Evolutionary conservation across 2,888 invertebrate species (phyloP).

Genomic region (Lasioglossum pauxillum): DNA sequence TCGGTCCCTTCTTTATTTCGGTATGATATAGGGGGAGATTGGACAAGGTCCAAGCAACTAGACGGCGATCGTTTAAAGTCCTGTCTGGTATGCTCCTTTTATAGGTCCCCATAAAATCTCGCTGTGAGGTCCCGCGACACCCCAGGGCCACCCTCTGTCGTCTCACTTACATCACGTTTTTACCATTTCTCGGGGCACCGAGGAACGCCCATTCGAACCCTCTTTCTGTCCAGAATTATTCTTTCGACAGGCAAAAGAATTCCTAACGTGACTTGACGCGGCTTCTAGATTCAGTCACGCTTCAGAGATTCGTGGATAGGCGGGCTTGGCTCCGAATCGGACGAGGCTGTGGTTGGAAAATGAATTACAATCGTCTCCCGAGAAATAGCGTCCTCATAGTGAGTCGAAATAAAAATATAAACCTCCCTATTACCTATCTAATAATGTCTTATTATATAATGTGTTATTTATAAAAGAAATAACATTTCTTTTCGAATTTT

Average conservation of each 20-base stretch:
- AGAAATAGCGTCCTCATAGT: neutral
- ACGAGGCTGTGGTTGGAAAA: neutral
- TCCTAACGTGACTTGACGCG: constrained; percentile 57
- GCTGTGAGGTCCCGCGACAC: constrained; percentile 73
- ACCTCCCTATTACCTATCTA: neutral
- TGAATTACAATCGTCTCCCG: neutral
- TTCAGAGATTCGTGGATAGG: constrained; percentile 43
- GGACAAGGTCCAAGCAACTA: constrained; percentile 62
- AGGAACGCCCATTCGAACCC: constrained; percentile 48
- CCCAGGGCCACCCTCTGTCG: constrained; percentile 49
- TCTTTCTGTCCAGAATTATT: constrained; percentile 46
- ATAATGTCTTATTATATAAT: neutral
- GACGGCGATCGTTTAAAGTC: constrained; percentile 65
- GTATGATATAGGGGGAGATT: constrained; percentile 62
- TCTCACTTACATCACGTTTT: constrained; percentile 64
- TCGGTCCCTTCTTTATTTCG: constrained; percentile 55
- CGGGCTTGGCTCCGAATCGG: constrained; percentile 3
- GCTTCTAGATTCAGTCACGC: constrained; percentile 40
- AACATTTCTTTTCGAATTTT: neutral
- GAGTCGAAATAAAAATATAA: neutral
- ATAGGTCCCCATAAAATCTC: constrained; percentile 76
- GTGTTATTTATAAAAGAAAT: neutral
- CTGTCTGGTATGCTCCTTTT: constrained; percentile 71
- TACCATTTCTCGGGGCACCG: constrained; percentile 58
- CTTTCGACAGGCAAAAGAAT: constrained; percentile 48